These are phyloP conservation scores for Melipona bicolor DNA, from an alignment of 2,888 invertebrate species.

Conservation along the genomic window DNA sequence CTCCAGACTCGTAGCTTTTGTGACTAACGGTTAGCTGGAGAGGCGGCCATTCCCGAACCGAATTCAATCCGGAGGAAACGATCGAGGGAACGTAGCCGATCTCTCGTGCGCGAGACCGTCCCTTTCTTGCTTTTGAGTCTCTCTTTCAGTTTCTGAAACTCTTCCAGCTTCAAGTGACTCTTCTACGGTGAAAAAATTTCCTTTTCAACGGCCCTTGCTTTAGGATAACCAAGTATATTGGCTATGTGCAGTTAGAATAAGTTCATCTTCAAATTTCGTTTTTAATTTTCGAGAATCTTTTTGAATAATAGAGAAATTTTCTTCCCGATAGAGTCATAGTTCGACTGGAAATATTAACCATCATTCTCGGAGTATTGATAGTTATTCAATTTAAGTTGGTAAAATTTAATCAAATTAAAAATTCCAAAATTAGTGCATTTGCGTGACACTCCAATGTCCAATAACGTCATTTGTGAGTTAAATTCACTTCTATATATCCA, in stretches of 20 bases:
- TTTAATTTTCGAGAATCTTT: background rate
- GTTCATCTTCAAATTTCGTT: background rate
- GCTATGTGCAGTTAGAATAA: background rate
- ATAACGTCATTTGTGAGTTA: too few relatives aligned
- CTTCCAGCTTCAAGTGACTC: background rate
- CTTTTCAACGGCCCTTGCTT: background rate
- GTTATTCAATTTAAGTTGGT: too few relatives aligned
- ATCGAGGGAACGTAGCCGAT: conserved; percentile 25
- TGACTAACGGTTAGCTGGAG: conserved; percentile 53
- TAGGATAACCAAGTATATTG: fast-evolving
- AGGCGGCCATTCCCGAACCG: conserved; percentile 57
- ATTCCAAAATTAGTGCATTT: too few relatives aligned
- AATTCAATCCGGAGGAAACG: conserved; percentile 56
- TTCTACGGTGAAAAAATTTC: too few relatives aligned
- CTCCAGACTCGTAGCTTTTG: conserved; percentile 49
- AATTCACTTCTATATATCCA: too few relatives aligned
- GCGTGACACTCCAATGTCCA: too few relatives aligned
- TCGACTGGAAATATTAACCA: background rate
- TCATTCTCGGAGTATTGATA: too few relatives aligned
- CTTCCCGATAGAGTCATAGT: background rate
- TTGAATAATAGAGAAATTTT: fast-evolving
- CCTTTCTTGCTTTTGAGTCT: background rate
- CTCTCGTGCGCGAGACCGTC: background rate
- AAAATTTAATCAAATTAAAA: too few relatives aligned
- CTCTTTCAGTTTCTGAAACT: background rate